Conservation (phyloP, 2,888 invertebrate genomes). For the Phaedon cochleariae region DNA sequence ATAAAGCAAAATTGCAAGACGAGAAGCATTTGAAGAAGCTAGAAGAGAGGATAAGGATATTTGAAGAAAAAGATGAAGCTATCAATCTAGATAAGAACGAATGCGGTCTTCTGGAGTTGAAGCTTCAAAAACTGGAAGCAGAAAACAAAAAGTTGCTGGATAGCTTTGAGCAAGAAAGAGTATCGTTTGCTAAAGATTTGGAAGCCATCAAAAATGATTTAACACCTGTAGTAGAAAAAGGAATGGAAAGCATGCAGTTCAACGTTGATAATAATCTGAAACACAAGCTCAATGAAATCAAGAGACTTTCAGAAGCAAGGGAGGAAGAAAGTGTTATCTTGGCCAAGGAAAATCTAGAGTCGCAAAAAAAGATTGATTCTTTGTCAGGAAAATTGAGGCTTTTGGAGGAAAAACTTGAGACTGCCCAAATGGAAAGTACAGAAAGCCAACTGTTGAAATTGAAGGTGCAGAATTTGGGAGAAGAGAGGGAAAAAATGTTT, state of each 20-base stretch:
- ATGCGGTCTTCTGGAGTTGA: conserved; percentile 38
- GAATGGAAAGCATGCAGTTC: neutral
- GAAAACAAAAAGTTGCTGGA: conserved; percentile 38
- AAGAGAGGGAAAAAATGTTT: conserved; percentile 34
- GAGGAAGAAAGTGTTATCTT: conserved; percentile 36
- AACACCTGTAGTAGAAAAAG: conserved; percentile 7
- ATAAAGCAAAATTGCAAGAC: conserved; percentile 35
- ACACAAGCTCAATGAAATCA: conserved; percentile 25
- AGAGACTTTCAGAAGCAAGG: conserved; percentile 29
- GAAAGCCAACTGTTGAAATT: conserved; percentile 41
- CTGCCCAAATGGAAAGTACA: conserved; percentile 31
- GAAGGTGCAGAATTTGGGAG: conserved; percentile 41
- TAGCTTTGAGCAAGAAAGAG: conserved; percentile 38
- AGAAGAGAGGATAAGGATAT: conserved; percentile 38
- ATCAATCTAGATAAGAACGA: conserved; percentile 40
- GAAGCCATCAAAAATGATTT: conserved; percentile 28
- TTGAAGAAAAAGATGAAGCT: conserved; percentile 41
- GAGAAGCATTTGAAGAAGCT: conserved; percentile 37
- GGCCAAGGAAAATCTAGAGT: conserved; percentile 37
- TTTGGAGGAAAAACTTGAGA: conserved; percentile 38
- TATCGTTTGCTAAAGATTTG: conserved; percentile 28
- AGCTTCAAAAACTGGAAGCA: conserved; percentile 41
- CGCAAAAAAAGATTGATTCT: conserved; percentile 33
- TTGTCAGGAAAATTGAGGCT: conserved; percentile 32
- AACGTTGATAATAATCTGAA: conserved; percentile 13